Evolutionary conservation across 2,888 invertebrate genomes (phyloP).

Genomic region (Augiades crinisus): DNA sequence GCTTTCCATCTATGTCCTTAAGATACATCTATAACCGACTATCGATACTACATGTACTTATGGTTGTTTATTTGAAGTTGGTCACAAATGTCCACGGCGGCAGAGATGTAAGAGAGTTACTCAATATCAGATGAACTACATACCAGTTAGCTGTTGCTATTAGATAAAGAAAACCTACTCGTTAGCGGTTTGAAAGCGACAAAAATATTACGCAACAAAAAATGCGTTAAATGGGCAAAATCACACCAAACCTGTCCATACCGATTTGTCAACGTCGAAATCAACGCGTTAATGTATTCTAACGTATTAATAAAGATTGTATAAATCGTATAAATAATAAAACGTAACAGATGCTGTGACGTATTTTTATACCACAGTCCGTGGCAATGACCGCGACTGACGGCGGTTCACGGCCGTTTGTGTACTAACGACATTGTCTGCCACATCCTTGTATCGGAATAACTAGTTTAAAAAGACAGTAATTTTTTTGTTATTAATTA

Average conservation of each 20-base stretch:
- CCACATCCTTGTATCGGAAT: constrained; percentile 31
- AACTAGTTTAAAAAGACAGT: constrained; percentile 29
- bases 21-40: too few relatives aligned
- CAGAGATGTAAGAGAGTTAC: too few relatives aligned
- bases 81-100: too few relatives aligned
- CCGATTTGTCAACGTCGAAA: constrained; percentile 10
- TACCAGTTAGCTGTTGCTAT: too few relatives aligned
- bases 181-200: too few relatives aligned
- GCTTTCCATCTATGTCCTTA: too few relatives aligned
- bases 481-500: constrained; percentile 30
- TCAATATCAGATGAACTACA: too few relatives aligned
- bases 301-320: constrained; percentile 20
- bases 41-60: too few relatives aligned
- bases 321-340: constrained; percentile 26
- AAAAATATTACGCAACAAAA: neutral
- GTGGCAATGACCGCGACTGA: constrained; percentile 74
- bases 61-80: too few relatives aligned
- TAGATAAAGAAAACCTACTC: too few relatives aligned
- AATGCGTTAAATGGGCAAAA: neutral
- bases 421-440: constrained; percentile 49
- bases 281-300: constrained; percentile 9
- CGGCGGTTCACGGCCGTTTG: constrained; percentile 75
- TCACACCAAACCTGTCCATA: neutral
- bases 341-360: constrained; percentile 52
- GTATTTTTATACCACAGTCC: constrained; percentile 70